Base-by-base conservation (phyloP, 2,888 invertebrate species). In the Encarsia formosa region DNA sequence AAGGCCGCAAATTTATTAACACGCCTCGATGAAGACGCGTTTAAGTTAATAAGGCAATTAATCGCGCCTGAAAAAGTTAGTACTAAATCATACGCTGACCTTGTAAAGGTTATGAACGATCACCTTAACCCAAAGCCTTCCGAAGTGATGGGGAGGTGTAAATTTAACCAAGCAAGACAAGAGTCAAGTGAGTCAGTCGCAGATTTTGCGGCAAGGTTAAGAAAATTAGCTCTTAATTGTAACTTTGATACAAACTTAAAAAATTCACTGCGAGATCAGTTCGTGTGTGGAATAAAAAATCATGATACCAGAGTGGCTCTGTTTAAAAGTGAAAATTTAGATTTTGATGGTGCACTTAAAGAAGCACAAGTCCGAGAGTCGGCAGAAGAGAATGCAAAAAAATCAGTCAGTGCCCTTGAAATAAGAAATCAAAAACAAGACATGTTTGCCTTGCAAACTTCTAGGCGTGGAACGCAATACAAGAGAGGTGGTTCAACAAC, bases 221-320 rank as follows among this genome's bases (percentile, higher is more conserved):
- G 51, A 43, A 52, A 51, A 5, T n/a, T n/a, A n/a, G n/a, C n/a
- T n/a, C n/a, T n/a, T n/a, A n/a, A n/a, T n/a, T n/a, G n/a, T n/a
- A n/a, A 38, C 56, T 42, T 43, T 57, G 0, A n/a, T 44, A 9
- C 43, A 22, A 42, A 53, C 26, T 23, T 57, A 20, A 48, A 47
- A n/a, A 24, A 35, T 3, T 44, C 56, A 5, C 34, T 59, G n/a
- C 44, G 54, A 26, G 60, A 60, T 51, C 57, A 59, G 34, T 47
- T 57, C 5, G 52, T 59, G 1, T 58, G 57, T 23, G 52, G 55
- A 1, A 26, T 56, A 24, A 40, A 45, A 11, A 49, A 56, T 22
- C 38, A 55, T 43, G 55, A 55, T 24, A 55, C 44, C 5, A 39
- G 44, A 38, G 26, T 56, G 3, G 38, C 19, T 4, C 13, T 49